Percentiles rank a stretch among this genome's conserved stretches.
Evolutionary conservation across 2,888 invertebrate species (phyloP).

Genomic region (Lasius fuliginosus): DNA sequence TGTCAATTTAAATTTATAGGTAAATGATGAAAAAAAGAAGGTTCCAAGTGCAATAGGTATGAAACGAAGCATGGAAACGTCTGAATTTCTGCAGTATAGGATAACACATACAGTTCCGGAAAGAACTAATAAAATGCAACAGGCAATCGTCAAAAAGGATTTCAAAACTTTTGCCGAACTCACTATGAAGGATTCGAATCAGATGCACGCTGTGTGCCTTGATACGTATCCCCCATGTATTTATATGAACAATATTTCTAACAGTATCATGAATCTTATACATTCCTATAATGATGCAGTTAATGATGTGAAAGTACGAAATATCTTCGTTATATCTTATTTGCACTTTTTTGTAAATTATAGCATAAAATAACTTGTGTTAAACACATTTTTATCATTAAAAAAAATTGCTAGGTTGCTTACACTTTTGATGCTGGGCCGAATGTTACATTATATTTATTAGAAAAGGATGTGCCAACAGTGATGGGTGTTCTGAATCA

Average conservation of each 20-base stretch:
- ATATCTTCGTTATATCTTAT: background rate
- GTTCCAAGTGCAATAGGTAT: conserved; percentile 96
- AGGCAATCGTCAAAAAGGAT: conserved; percentile 90
- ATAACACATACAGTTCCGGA: conserved; percentile 91
- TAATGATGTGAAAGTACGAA: conserved; percentile 89
- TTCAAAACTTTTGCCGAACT: conserved; percentile 96
- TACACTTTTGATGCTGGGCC: conserved; percentile 99
- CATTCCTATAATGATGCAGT: conserved; percentile 93
- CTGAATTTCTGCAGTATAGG: conserved; percentile 93
- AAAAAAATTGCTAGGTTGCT: conserved; percentile 89
- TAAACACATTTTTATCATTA: conserved; percentile 13
- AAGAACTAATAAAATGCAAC: conserved; percentile 89
- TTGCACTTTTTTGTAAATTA: conserved; percentile 8
- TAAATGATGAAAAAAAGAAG: conserved; percentile 93
- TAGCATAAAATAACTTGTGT: background rate
- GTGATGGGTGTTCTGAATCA: conserved; percentile 90
- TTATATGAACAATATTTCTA: conserved; percentile 97
- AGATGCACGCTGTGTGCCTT: conserved; percentile 97
- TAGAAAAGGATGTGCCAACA: conserved; percentile 91
- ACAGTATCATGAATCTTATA: conserved; percentile 92
- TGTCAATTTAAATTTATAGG: conserved; percentile 68
- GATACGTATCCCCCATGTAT: conserved; percentile 98
- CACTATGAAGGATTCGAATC: conserved; percentile 99
- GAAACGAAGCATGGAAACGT: conserved; percentile 93
- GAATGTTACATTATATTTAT: conserved; percentile 96